Evolutionary conservation across 2,113 vertebrate species (phyloP).

Genomic region (Barnardius zonarius): DNA sequence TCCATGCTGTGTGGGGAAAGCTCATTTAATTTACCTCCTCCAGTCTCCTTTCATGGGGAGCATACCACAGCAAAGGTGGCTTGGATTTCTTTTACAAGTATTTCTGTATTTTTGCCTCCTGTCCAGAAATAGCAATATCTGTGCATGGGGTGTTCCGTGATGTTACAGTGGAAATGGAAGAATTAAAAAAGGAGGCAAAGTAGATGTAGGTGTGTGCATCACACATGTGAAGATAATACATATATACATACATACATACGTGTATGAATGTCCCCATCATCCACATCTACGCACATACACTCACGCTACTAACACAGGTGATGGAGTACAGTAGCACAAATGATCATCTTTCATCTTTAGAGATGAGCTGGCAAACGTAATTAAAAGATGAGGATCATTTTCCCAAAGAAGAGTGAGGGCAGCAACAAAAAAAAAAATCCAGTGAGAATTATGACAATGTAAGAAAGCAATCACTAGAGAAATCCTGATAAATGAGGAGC

Average conservation of each 20-base stretch:
- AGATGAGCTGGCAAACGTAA: constrained; percentile 39
- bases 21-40: background rate
- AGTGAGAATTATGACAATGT: background rate
- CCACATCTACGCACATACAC: background rate
- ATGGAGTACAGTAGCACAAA: background rate
- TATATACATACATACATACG: background rate
- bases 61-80: background rate
- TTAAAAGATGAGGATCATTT: background rate
- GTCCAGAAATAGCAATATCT: background rate
- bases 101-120: background rate
- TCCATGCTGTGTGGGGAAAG: background rate
- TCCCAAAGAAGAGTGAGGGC: background rate
- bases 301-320: background rate
- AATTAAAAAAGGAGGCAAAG: background rate
- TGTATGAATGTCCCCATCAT: background rate
- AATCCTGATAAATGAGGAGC: constrained; percentile 9
- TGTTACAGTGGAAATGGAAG: background rate
- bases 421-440: background rate
- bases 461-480: constrained; percentile 24
- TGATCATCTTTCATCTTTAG: background rate
- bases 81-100: background rate
- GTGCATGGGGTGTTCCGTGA: background rate
- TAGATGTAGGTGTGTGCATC: background rate
- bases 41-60: rapidly evolving
- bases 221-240: background rate